Evolutionary conservation across 2,113 vertebrate genomes (phyloP), one percentile per base, ranked within the genome.

Genomic region (Solea senegalensis): DNA sequence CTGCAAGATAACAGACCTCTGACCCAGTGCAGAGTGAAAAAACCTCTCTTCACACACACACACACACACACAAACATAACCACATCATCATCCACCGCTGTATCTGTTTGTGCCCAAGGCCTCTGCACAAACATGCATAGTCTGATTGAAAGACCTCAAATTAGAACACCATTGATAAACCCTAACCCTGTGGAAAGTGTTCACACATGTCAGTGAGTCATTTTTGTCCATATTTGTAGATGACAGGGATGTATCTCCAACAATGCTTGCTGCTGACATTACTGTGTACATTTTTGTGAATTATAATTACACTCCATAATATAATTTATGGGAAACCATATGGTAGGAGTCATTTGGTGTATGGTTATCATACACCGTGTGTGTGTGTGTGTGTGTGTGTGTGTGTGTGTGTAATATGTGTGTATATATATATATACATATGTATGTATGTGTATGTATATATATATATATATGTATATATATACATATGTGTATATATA

Each of bases 1-100:
- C 55, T 87, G 88, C 10, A 40, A 90, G 81, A 86, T 86, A 85
- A 68, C 82, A 83, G 61, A 66, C 43, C 72, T 64, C 34, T 84
- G 74, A 73, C 74, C 72, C 62, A 44, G 59, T 53, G 13, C 54
- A 64, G 71, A 60, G 64, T 28, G 65, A 28, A 13, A 12, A 49
- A 57, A 21, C 34, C 15, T 9, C 2, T 7, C n/a, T n/a, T n/a
- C n/a, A n/a, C n/a, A n/a, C n/a, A n/a, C n/a, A n/a, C n/a, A n/a
- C n/a, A n/a, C n/a, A n/a, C n/a, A n/a, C 21, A 21, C 21, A 21
- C 21, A 21, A 1, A 1, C 21, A 21, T 21, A 21, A 21, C 46
- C 53, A 70, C 21, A 52, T 11, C 54, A 60, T 9, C 28, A 58
- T 41, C 9, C 61, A 49, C 61, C 46, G 51, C 68, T 16, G 26